These are phyloP conservation scores for Xenus cinereus DNA, from an alignment of 2,113 vertebrate genomes.

Conservation along the genomic window DNA sequence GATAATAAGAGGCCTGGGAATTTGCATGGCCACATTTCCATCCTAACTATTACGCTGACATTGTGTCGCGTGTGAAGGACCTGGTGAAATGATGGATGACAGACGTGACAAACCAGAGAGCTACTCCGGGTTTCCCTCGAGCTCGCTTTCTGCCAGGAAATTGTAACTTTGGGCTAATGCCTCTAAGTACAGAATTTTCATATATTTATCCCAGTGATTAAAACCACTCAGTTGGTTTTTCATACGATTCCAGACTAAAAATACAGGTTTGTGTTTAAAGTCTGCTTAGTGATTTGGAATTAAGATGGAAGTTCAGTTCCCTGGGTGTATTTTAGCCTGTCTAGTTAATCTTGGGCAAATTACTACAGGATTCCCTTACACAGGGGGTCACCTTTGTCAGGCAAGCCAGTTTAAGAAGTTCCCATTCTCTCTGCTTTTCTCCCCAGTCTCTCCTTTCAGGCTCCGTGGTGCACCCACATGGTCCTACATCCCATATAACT, in stretches of 20 bases:
- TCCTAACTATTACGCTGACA: neutral
- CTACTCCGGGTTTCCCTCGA: neutral
- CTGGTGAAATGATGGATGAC: neutral
- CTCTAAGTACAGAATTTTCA: neutral
- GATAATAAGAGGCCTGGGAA: neutral
- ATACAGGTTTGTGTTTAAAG: neutral
- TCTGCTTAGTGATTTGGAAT: neutral
- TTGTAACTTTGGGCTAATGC: neutral
- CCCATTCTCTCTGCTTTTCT: neutral
- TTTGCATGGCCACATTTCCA: neutral
- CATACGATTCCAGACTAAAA: neutral
- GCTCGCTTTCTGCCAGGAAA: neutral
- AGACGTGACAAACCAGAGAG: neutral
- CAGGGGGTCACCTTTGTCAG: neutral
- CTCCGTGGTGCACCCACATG: neutral
- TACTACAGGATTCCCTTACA: fast-evolving
- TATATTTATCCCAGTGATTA: neutral
- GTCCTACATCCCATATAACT: neutral
- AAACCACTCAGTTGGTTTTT: neutral
- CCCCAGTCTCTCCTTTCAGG: too few relatives aligned
- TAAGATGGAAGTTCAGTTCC: neutral
- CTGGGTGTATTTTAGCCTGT: neutral
- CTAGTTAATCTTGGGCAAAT: neutral
- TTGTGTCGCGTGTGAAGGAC: neutral
- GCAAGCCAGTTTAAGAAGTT: neutral